Evolutionary conservation across 2,113 vertebrate genomes (phyloP).

Genomic region (Genyomyrus donnyi): DNA sequence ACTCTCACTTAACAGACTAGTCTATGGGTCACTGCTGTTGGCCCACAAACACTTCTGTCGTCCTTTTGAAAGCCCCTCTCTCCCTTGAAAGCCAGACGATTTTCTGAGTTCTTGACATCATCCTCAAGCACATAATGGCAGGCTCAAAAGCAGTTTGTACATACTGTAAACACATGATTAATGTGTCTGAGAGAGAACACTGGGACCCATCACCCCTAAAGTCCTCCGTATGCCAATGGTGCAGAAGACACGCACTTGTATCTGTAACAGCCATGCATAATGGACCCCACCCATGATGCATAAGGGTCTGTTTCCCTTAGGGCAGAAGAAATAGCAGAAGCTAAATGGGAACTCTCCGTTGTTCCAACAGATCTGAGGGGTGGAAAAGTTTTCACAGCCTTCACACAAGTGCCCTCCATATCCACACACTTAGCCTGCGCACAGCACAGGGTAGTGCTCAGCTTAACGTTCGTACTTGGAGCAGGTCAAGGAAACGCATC

Average conservation of each 20-base stretch:
- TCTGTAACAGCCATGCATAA: constrained; percentile 8
- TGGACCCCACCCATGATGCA: neutral
- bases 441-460: neutral
- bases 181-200: constrained; percentile 13
- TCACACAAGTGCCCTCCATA: neutral
- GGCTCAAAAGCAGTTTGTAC: constrained; percentile 17
- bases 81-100: constrained; percentile 7
- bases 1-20: constrained; percentile 14
- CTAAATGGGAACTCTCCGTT: neutral
- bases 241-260: constrained; percentile 1
- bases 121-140: constrained; percentile 20
- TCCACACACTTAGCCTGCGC: neutral
- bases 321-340: neutral
- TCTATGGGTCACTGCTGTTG: constrained; percentile 3
- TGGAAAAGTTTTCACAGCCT: neutral
- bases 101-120: constrained; percentile 21
- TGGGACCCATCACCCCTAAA: constrained; percentile 9
- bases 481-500: neutral
- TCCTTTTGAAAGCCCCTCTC: constrained; percentile 8
- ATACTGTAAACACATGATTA: constrained; percentile 22
- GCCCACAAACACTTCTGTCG: neutral
- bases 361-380: neutral
- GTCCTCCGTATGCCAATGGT: neutral
- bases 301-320: neutral
- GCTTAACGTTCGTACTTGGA: neutral